Base-by-base conservation (phyloP, 2,113 vertebrate species). In the Beaufortia kweichowensis region DNA sequence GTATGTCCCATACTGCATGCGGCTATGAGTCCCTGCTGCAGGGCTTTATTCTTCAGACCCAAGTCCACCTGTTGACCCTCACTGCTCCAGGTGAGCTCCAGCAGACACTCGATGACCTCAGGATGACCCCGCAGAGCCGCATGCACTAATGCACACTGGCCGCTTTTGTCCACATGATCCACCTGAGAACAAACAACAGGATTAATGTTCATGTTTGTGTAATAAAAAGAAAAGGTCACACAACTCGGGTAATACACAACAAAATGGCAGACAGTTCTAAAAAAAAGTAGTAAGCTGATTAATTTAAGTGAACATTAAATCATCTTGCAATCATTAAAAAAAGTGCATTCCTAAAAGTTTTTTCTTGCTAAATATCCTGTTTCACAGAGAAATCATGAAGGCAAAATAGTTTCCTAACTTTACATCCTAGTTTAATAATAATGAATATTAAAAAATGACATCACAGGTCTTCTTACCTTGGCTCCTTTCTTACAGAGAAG, bases 1-100 rank as follows among this genome's bases (percentile, higher is more conserved):
- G 89, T 90, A 87, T 99, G 97, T 60, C 97, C 97, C 96, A 98
- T 99, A 87, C 97, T 99, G 86, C 94, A 92, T 1, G 96, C 94
- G 0, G 95, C 97, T 0, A 94, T 96, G 70, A 99, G 86, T 0
- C 95, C 95, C 84, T 98, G 96, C 69, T 97, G 97, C 74, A 98
- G 90, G 0, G 92, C 94, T 63, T 95, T 95, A 85, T 85, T 91
- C 90, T 94, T 97, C 82, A 90, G 87, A 78, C 89, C 82, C 0
- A 85, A 53, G 65, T 92, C 90, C 26, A 94, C 92, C 60, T 93
- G 94, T 56, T 81, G 89, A 46, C 85, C 89, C 6, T 90, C 89
- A 2, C 63, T 14, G 0, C 79, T 83, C 96, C 97, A 98, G 24
- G 90, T 88, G 69, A 93, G 88, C 81, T 89, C 84, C 56, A 99